Conservation (phyloP, 2,113 vertebrate genomes). For the Progne subis region DNA sequence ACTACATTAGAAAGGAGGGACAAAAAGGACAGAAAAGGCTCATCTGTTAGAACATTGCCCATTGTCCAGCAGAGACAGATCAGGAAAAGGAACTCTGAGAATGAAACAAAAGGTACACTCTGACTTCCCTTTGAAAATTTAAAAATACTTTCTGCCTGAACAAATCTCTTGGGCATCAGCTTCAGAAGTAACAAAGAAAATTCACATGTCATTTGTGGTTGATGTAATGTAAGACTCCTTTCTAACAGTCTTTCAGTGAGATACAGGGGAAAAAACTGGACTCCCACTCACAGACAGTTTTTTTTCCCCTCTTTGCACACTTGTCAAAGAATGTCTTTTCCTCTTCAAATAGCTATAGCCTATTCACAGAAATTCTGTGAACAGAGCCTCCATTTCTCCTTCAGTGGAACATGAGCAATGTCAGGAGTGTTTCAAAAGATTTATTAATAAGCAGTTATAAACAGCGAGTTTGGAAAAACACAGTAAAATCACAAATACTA, state of each 20-base stretch:
- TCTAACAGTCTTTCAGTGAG: conserved; percentile 32
- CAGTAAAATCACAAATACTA: background rate
- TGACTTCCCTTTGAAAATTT: conserved; percentile 55
- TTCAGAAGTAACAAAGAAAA: conserved; percentile 64
- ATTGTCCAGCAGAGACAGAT: background rate
- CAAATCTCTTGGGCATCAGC: conserved; percentile 48
- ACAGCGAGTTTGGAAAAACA: background rate
- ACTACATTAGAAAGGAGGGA: background rate
- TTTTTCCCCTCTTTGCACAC: conserved; percentile 21
- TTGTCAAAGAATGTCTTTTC: conserved; percentile 50
- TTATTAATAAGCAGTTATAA: background rate
- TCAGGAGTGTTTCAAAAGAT: background rate
- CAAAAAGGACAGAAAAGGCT: background rate
- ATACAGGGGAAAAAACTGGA: conserved; percentile 43
- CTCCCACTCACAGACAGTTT: conserved; percentile 45
- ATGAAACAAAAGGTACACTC: conserved; percentile 32
- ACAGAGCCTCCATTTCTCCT: background rate
- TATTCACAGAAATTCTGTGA: conserved; percentile 12
- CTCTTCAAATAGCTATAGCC: background rate
- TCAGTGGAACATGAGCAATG: background rate
- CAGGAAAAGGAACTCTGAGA: background rate
- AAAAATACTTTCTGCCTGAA: conserved; percentile 62
- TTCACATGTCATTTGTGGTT: conserved; percentile 53
- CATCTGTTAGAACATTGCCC: background rate
- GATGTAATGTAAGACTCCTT: conserved; percentile 31